These are phyloP conservation scores for Osmoderma eremita DNA, from an alignment of 2,888 invertebrate species.

Conservation along the genomic window DNA sequence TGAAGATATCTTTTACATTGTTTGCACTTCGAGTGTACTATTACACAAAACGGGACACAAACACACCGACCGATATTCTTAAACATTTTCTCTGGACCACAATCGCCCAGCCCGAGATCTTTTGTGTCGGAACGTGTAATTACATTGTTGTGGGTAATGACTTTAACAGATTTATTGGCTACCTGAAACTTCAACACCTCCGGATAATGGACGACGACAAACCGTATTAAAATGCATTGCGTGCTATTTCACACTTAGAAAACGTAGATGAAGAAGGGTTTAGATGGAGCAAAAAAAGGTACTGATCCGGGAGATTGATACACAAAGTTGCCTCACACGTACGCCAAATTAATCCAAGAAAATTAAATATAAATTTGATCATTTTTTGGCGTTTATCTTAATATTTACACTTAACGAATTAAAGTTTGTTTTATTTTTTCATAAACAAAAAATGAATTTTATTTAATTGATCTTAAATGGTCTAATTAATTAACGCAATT, in stretches of 20 bases:
- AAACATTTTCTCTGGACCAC: constrained; percentile 20
- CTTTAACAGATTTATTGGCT: constrained; percentile 33
- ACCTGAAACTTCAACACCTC: constrained; percentile 32
- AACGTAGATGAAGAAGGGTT: no score
- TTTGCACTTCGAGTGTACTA: constrained; percentile 17
- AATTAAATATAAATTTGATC: constrained; percentile 3
- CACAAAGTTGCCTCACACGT: neutral
- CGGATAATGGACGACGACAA: constrained; percentile 12
- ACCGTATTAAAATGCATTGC: constrained; percentile 3
- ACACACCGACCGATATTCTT: constrained; percentile 1
- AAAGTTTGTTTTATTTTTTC: no score
- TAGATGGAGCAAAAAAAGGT: no score
- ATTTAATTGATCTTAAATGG: no score
- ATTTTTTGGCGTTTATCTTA: no score
- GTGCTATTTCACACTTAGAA: no score
- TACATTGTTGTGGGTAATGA: constrained; percentile 50
- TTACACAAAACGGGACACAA: constrained; percentile 27
- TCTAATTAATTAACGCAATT: no score
- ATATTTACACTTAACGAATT: no score
- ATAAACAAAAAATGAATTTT: no score
- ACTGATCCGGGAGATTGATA: neutral
- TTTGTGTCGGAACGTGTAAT: constrained; percentile 57
- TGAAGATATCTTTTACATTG: constrained; percentile 30
- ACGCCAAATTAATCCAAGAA: neutral
- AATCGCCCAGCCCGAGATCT: constrained; percentile 44